Percentiles rank a stretch among this genome's conserved stretches.
These are phyloP conservation scores for Lymantria monacha DNA, from an alignment of 2,888 invertebrate species.

Conservation along the genomic window DNA sequence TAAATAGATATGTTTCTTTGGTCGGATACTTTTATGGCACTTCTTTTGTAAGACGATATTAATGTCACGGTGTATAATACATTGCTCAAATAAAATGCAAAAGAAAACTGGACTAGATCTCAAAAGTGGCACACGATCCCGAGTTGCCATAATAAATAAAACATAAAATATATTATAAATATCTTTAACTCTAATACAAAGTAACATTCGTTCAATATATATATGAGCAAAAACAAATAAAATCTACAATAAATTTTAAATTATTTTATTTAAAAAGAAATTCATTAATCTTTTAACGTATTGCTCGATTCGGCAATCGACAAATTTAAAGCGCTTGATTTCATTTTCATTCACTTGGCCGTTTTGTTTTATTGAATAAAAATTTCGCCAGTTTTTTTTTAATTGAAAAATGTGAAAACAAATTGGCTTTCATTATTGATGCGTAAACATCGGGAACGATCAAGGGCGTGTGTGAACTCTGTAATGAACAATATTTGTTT, in stretches of 20 bases:
- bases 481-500: conserved; percentile 22
- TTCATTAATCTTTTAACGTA: background rate
- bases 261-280: conserved; percentile 1
- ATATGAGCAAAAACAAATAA: too few relatives aligned
- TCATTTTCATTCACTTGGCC: conserved; percentile 1
- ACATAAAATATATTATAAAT: too few relatives aligned
- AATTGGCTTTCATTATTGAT: conserved; percentile 29
- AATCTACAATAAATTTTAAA: background rate
- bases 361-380: conserved; percentile 22
- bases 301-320: background rate
- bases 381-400: conserved; percentile 19
- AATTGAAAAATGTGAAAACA: conserved; percentile 27
- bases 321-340: background rate
- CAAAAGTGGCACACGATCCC: too few relatives aligned
- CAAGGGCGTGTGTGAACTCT: conserved; percentile 6
- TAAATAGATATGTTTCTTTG: too few relatives aligned
- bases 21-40: too few relatives aligned
- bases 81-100: too few relatives aligned
- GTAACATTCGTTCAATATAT: too few relatives aligned
- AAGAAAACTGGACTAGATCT: too few relatives aligned
- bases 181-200: too few relatives aligned
- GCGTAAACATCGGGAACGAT: conserved; percentile 18
- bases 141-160: too few relatives aligned
- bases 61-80: too few relatives aligned
- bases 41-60: too few relatives aligned